Percentiles rank a stretch among this genome's conserved stretches.
Evolutionary conservation across 2,113 vertebrate genomes (phyloP).

Genomic region (Seriola dumerili): DNA sequence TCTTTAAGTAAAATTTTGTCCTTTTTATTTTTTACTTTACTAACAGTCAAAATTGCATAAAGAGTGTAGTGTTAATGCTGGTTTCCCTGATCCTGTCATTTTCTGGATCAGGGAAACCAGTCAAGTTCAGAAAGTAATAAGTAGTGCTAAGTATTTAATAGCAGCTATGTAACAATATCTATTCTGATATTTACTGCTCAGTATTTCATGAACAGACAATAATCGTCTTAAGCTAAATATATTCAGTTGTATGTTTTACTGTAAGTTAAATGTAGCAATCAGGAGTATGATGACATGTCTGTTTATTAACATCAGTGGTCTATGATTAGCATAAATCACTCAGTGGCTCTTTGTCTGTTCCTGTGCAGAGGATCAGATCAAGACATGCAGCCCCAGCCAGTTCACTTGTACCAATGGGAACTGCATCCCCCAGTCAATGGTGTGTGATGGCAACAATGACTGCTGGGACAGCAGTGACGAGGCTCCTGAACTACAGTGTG

Average conservation of each 20-base stretch:
- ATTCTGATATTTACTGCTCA: not conserved
- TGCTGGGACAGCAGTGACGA: constrained; percentile 96
- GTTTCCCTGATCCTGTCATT: no score
- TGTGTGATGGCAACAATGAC: constrained; percentile 90
- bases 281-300: no score
- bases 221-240: not conserved
- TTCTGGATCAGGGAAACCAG: no score
- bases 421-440: constrained; percentile 74
- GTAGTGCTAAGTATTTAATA: no score
- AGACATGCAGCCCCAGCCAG: constrained; percentile 75
- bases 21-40: no score
- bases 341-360: not conserved
- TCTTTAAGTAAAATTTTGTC: no score
- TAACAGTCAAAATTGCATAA: no score
- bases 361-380: constrained; percentile 71
- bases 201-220: not conserved
- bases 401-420: constrained; percentile 84
- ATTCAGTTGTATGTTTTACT: not conserved
- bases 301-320: no score
- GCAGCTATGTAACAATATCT: no score
- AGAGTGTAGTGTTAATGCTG: no score
- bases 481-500: constrained; percentile 84
- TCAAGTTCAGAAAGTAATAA: no score
- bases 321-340: not conserved
- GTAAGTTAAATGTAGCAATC: not conserved